Base-by-base conservation (phyloP, 2,113 vertebrate species). In the Fulmarus glacialis region DNA sequence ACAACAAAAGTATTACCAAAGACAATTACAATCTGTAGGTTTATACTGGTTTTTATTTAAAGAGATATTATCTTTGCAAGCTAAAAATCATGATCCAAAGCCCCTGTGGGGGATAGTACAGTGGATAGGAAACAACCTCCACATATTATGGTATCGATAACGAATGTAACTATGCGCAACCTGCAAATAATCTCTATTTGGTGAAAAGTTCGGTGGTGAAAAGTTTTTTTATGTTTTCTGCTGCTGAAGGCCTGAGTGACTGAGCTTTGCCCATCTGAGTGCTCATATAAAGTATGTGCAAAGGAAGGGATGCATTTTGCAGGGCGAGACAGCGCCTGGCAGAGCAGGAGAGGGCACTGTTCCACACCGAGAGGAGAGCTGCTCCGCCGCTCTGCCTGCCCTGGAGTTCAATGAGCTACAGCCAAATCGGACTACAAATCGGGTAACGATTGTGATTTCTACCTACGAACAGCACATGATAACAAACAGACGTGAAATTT, bases 371-470 rank as follows among this genome's bases (percentile, higher is more conserved):
- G 58, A 87, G 30, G 4, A 43, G 43, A 74, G 21, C 4, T 29
- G 9, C 3, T 67, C 9, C 1, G 2, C 30, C 1, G 0, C 2
- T 40, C 32, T 30, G 14, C 32, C 59, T 72, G 43, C 15, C 15
- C 8, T 18, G 8, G 22, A 73, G 30, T 72, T 77, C 70, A 21
- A 9, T 4, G 27, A 55, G n/a, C 29, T 50, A 21, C 36, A 59
- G 42, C 22, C 63, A 42, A 38, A 55, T 56, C 6, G 26, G 72
- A 34, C 59, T 45, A 12, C 29, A 68, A 60, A 45, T 3, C 22
- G 58, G 34, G 32, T 13, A 13, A 13, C 2, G 4, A 17, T 14
- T 6, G 3, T 0, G 0, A 3, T 16, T 84, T 64, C 53, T 59
- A 15, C 29, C 60, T 4, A 14, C 5, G 27, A 87, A 24, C 34